These are phyloP conservation scores for Theropithecus gelada DNA, from an alignment of 2,113 vertebrate species.

Conservation along the genomic window DNA sequence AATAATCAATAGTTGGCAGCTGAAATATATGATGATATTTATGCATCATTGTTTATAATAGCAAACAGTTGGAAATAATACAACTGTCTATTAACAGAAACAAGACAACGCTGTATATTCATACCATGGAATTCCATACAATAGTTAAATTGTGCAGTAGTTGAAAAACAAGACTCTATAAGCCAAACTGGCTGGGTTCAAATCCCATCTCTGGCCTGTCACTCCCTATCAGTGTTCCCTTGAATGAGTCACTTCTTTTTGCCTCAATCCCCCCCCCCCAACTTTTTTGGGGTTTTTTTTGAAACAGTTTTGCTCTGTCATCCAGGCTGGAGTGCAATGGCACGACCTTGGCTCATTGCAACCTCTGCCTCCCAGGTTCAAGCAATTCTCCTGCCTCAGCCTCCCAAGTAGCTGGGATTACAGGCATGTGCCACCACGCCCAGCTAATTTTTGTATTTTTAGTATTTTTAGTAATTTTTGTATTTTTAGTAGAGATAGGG, in stretches of 20 bases:
- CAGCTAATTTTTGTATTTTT: too few relatives aligned
- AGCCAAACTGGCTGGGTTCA: not conserved
- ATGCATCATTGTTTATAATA: not conserved
- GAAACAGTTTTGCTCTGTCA: too few relatives aligned
- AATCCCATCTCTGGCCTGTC: not conserved
- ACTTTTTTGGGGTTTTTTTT: too few relatives aligned
- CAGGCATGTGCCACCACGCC: too few relatives aligned
- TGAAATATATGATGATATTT: constrained; percentile 13
- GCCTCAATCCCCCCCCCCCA: not conserved
- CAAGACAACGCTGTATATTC: not conserved
- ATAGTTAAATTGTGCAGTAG: not conserved
- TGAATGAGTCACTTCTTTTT: not conserved
- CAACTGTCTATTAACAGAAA: not conserved
- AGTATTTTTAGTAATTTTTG: too few relatives aligned
- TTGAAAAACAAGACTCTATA: not conserved
- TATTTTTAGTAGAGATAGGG: too few relatives aligned
- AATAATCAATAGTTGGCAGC: not conserved
- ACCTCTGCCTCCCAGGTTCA: too few relatives aligned
- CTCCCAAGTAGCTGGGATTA: too few relatives aligned
- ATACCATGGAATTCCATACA: not conserved
- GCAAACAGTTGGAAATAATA: constrained; percentile 15
- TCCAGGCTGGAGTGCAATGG: too few relatives aligned
- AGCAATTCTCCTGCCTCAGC: too few relatives aligned
- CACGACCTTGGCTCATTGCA: too few relatives aligned
- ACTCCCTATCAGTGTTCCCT: not conserved